Percentiles rank a stretch among this genome's conserved stretches.
Conservation (phyloP, 2,113 vertebrate genomes). For the Percina caprodes region DNA sequence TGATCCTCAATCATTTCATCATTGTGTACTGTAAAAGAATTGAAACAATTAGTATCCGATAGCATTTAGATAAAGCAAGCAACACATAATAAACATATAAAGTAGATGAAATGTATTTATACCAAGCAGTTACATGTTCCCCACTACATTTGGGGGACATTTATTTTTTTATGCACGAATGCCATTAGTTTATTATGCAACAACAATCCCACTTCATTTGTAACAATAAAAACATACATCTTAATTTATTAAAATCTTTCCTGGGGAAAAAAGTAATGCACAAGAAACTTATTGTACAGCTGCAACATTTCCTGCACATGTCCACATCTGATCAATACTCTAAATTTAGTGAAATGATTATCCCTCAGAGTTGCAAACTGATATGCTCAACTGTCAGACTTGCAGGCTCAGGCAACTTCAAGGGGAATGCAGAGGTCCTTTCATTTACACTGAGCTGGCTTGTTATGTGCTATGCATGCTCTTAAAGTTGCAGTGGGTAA, state of each 20-base stretch:
- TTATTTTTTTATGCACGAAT: background rate
- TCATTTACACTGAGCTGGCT: slow-evolving; percentile 23
- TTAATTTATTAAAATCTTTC: background rate
- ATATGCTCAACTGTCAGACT: slow-evolving; percentile 69
- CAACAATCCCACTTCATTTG: background rate
- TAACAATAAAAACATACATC: background rate
- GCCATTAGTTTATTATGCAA: background rate
- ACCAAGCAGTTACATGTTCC: background rate
- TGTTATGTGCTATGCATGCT: background rate
- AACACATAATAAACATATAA: background rate
- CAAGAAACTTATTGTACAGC: slow-evolving; percentile 23
- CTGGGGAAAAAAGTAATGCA: background rate
- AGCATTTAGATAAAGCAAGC: background rate
- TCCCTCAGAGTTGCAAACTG: slow-evolving; percentile 76
- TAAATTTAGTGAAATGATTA: slow-evolving; percentile 81
- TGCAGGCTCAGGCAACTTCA: slow-evolving; percentile 64
- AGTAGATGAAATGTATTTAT: background rate
- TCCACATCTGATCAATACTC: slow-evolving; percentile 79
- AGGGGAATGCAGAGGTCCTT: slow-evolving; percentile 68
- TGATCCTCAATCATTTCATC: background rate
- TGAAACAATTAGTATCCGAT: background rate
- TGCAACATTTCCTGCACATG: slow-evolving; percentile 51
- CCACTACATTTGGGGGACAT: background rate
- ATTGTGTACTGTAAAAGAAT: background rate
- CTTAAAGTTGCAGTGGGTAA: background rate